Evolutionary conservation across 2,113 vertebrate species (phyloP).

Genomic region (Hippocampus guttulatus): DNA sequence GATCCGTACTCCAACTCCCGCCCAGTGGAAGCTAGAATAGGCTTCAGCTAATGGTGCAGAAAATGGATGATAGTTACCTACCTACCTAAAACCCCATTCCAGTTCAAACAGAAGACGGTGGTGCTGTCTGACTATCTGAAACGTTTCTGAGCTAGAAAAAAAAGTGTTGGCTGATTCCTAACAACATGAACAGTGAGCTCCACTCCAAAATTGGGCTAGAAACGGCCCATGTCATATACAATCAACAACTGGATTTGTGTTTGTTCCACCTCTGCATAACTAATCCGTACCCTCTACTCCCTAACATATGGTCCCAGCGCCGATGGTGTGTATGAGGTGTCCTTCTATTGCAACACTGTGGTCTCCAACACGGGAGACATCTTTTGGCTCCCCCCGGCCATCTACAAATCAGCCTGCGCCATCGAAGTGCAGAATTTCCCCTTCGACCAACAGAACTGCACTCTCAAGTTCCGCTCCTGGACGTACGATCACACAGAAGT

Average conservation of each 20-base stretch:
- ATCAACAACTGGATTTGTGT: neutral
- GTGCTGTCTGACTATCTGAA: too few species aligned
- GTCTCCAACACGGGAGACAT: constrained; percentile 75
- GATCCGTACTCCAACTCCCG: neutral
- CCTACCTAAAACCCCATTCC: too few species aligned
- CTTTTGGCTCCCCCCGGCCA: constrained; percentile 79
- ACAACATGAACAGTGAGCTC: too few species aligned
- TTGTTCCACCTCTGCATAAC: neutral
- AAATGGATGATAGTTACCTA: too few species aligned
- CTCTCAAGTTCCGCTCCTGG: constrained; percentile 80
- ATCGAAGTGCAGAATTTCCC: constrained; percentile 79
- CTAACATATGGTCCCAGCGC: constrained; percentile 52
- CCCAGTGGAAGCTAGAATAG: too few species aligned
- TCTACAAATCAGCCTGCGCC: constrained; percentile 79
- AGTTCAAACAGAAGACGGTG: too few species aligned
- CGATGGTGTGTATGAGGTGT: constrained; percentile 78
- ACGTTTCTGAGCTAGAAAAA: too few species aligned
- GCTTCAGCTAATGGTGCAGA: too few species aligned
- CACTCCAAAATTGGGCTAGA: too few species aligned
- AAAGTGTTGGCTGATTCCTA: too few species aligned
- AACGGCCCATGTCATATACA: neutral
- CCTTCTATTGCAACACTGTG: constrained; percentile 77
- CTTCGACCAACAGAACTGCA: constrained; percentile 81
- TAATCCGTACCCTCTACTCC: constrained; percentile 1
- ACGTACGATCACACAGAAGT: constrained; percentile 78